Percentiles rank a stretch among this genome's conserved stretches.
These are phyloP conservation scores for Mus musculus DNA, from an alignment of 2,113 vertebrate species.

Conservation along the genomic window DNA sequence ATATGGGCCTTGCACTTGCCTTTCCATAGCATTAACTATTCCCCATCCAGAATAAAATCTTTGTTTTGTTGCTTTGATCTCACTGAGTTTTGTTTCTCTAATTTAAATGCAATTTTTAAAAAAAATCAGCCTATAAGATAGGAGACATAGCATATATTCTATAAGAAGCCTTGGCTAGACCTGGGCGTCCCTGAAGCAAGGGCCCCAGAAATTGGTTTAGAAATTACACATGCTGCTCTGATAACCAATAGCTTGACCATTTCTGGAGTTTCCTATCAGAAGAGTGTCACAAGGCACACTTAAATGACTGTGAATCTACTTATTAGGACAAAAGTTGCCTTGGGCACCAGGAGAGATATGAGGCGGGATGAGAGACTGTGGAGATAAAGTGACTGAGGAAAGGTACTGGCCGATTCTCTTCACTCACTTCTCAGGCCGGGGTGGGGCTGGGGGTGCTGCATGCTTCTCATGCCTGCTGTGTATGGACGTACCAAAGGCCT, in stretches of 20 bases:
- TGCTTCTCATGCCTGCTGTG: not conserved
- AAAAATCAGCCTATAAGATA: not conserved
- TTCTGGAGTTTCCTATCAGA: not conserved
- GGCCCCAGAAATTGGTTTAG: not conserved
- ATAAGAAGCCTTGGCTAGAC: not conserved
- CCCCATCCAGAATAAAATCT: not conserved
- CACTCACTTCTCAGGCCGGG: not conserved
- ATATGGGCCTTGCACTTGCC: not conserved
- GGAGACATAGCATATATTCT: not conserved
- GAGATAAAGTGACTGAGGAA: not conserved
- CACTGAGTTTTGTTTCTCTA: not conserved
- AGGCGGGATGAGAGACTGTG: fast-evolving
- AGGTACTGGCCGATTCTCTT: not conserved
- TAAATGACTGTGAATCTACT: not conserved
- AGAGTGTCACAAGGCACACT: not conserved
- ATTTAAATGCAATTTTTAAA: not conserved
- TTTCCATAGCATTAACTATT: not conserved
- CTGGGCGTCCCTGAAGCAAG: not conserved
- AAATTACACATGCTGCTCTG: not conserved
- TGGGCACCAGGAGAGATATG: not conserved
- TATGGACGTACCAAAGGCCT: not conserved
- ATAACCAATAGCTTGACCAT: not conserved
- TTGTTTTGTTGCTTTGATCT: not conserved
- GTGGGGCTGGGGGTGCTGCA: not conserved
- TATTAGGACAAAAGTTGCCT: not conserved